Evolutionary conservation across 1,140 invertebrate species (phyloP).

Genomic region (Brachionus plicatilis): DNA sequence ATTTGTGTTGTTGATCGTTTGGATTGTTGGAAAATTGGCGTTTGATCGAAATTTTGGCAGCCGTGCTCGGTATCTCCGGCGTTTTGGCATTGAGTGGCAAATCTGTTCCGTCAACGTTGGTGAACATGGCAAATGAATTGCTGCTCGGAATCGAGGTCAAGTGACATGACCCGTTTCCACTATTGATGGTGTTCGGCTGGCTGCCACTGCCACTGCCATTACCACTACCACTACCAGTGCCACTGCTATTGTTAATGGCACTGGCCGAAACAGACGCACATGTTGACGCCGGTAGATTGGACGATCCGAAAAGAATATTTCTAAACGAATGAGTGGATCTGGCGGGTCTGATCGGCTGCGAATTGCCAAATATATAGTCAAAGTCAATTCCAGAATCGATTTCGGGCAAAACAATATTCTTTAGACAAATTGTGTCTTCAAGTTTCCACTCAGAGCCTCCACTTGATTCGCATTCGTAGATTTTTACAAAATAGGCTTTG

Average conservation of each 20-base stretch:
- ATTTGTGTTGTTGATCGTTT: neutral
- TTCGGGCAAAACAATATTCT: slow-evolving; percentile 41
- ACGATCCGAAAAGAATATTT: slow-evolving; percentile 33
- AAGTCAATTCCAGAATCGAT: slow-evolving; percentile 10
- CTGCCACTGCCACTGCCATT: no score
- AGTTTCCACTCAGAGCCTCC: slow-evolving; percentile 90
- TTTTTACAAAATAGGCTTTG: slow-evolving; percentile 79
- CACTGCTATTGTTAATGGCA: no score
- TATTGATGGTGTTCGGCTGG: neutral
- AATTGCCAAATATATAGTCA: slow-evolving; percentile 22
- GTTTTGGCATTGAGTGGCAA: neutral
- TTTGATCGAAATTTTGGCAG: slow-evolving; percentile 33
- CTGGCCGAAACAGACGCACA: neutral
- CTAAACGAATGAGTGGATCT: slow-evolving; percentile 18
- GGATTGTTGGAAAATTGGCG: slow-evolving; percentile 17
- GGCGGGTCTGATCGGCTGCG: neutral
- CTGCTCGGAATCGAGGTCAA: neutral
- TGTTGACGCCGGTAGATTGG: neutral
- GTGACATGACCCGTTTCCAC: neutral
- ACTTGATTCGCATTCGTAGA: slow-evolving; percentile 97
- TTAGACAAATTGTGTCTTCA: slow-evolving; percentile 70
- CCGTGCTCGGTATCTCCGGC: neutral
- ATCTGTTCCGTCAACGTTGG: neutral
- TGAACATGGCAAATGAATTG: slow-evolving; percentile 28
- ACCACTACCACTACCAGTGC: no score